Base-by-base conservation (phyloP, 2,797 vertebrate genomes). In the Myiotriccus ornatus region DNA sequence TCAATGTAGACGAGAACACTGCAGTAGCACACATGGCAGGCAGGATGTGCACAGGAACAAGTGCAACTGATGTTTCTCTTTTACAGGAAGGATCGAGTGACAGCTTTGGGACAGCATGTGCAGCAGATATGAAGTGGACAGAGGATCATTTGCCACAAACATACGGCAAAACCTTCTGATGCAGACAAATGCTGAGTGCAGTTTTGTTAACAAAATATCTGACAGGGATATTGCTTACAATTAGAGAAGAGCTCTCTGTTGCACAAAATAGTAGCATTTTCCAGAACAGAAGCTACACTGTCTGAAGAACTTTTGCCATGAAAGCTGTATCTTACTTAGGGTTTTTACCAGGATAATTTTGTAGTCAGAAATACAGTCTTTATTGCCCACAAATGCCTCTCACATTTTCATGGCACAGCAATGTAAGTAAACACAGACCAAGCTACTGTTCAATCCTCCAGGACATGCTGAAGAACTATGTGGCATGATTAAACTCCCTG, bases 401-500 rank as follows among this genome's bases (percentile, higher is more conserved):
- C n/a, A 55, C 65, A 67, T 90, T 94, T 84, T 94, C 79, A 76
- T 59, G 44, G 77, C 81, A 79, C 2, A 79, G 83, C 34, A 87
- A 59, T 41, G 80, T 53, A 64, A 73, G 74, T 53, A 93, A 95
- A 74, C 64, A 82, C 60, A 87, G 74, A 87, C 60, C 22, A 84
- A 87, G 43, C 82, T 75, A 75, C 79, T 49, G 49, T 88, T 93
- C 62, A 59, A 23, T 62, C 49, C 52, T 86, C 28, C 79, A 88
- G 94, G 91, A 94, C 43, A 73, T 10, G 46, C 55, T 81, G 50
- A 93, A 89, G 76, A 95, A 94, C 53, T 78, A 67, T 1, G 35
- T 39, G n/a, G 76, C n/a, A 84, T 57, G 73, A 94, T 69, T 93
- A 78, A 90, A 93, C 63, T 88, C 82, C 85, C 82, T 44, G 85